Evolutionary conservation across 92 coral and sea anemone genomes (phyloP).

Genomic region (Actinernus sp.): DNA sequence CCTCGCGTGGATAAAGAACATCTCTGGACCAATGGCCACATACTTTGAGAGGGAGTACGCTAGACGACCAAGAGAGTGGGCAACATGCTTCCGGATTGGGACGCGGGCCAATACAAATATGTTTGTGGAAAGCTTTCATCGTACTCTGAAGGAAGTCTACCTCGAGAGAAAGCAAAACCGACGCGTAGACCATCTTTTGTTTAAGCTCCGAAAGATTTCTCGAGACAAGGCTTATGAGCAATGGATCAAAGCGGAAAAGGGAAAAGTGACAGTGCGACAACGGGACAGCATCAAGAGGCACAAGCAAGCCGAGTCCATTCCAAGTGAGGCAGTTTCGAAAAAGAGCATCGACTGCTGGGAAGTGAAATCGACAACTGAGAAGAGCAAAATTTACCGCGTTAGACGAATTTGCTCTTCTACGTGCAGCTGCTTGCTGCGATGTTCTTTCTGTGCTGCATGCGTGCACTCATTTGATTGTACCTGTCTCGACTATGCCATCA

Average conservation of each 20-base stretch:
- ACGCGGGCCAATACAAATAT: no score
- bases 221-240: conserved; percentile 1
- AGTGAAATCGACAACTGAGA: neutral
- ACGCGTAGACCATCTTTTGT: conserved; percentile 5
- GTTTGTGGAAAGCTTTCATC: conserved; percentile 8
- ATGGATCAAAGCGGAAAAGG: conserved; percentile 5
- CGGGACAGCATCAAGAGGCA: conserved; percentile 6
- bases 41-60: conserved; percentile 7
- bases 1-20: conserved; percentile 14
- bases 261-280: neutral
- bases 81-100: conserved; percentile 4
- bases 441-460: conserved; percentile 9
- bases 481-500: conserved; percentile 6
- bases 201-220: neutral
- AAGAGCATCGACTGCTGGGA: neutral
- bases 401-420: neutral
- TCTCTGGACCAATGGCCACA: conserved; percentile 10
- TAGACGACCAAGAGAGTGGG: conserved; percentile 2
- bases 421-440: conserved; percentile 1
- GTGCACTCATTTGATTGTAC: conserved; percentile 8
- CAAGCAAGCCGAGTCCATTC: neutral
- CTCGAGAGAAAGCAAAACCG: conserved; percentile 1
- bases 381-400: neutral
- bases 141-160: conserved; percentile 4
- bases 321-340: neutral